Evolutionary conservation across 2,888 invertebrate species (phyloP).

Genomic region (Platycheirus albimanus): DNA sequence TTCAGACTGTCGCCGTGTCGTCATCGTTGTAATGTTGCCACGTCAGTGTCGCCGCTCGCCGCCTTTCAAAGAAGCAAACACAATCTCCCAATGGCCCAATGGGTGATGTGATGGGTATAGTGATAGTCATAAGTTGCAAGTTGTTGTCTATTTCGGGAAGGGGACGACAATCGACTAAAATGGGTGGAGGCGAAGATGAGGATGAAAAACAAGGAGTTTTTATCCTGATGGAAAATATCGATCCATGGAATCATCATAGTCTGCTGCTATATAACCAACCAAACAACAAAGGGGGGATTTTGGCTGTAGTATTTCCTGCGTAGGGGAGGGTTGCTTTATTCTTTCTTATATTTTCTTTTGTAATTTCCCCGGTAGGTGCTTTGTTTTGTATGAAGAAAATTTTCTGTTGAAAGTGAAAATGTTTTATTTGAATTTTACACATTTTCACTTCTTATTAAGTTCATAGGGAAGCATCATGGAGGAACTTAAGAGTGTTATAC

Average conservation of each 20-base stretch:
- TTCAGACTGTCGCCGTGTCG: constrained; percentile 61
- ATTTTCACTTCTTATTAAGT: constrained; percentile 57
- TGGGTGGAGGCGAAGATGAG: no score
- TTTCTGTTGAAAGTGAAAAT: constrained; percentile 49
- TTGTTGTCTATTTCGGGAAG: constrained; percentile 46
- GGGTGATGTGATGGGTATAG: not conserved
- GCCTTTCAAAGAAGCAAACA: not conserved
- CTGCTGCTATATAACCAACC: no score
- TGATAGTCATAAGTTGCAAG: constrained; percentile 45
- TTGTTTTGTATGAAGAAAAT: constrained; percentile 46
- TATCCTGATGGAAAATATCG: constrained; percentile 70
- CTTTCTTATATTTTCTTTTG: constrained; percentile 54
- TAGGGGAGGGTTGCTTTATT: constrained; percentile 27
- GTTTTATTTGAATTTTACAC: constrained; percentile 52
- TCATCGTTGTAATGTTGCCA: constrained; percentile 37
- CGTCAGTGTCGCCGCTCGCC: constrained; percentile 21
- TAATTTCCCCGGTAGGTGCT: constrained; percentile 54
- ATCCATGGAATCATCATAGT: constrained; percentile 34
- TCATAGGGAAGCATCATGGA: constrained; percentile 26
- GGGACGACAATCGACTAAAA: no score
- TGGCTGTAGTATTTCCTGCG: constrained; percentile 23
- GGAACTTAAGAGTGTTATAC: not conserved
- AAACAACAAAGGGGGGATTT: constrained; percentile 2
- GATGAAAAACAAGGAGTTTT: constrained; percentile 26
- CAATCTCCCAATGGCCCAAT: constrained; percentile 22